Base-by-base conservation (phyloP, 2,888 invertebrate genomes). In the Apamea monoglypha region DNA sequence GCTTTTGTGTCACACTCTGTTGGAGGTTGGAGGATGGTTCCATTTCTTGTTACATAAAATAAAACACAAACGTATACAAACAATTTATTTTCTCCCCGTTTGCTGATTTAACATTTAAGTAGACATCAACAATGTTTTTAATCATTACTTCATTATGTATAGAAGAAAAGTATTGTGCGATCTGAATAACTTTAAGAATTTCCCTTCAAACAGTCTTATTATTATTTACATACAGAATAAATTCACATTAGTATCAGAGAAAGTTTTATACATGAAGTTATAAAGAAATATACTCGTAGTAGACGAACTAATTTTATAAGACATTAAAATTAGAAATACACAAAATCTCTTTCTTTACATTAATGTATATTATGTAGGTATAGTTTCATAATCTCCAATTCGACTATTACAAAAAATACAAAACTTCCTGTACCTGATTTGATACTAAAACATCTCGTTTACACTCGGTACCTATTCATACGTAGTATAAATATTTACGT, bases 101-200 rank as follows among this genome's bases (percentile, higher is more conserved):
- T 91, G 91, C 91, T 91, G 91, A 89, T 90, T 91, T 92, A 93
- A 94, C 92, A 93, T 92, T 92, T 92, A 93, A 83, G 91, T 94
- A 93, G 93, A 94, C 92, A 94, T 93, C 93, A 94, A 94, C 93
- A 93, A 90, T 91, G 88, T 91, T 89, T 90, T 91, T 87, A 89
- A 90, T 91, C 84, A 88, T 89, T 88, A 91, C 82, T 84, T 86
- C 78, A 85, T 88, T 86, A 88, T 90, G 87, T 90, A 93, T 93
- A 94, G 93, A 94, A 94, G 94, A 92, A 93, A 93, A 94, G 92
- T 93, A 93, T 95, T 95, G 95, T 95, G 95, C 95, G 95, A 93
- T 92, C 91, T 92, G 93, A 92, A 91, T 93, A 92, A 91, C 89
- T 88, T 91, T 89, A 89, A 91, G 85, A 93, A 89, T 87, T 92